Evolutionary conservation across 23 tunicate genomes (phyloP).

Genomic region (Ciona savignyi): DNA sequence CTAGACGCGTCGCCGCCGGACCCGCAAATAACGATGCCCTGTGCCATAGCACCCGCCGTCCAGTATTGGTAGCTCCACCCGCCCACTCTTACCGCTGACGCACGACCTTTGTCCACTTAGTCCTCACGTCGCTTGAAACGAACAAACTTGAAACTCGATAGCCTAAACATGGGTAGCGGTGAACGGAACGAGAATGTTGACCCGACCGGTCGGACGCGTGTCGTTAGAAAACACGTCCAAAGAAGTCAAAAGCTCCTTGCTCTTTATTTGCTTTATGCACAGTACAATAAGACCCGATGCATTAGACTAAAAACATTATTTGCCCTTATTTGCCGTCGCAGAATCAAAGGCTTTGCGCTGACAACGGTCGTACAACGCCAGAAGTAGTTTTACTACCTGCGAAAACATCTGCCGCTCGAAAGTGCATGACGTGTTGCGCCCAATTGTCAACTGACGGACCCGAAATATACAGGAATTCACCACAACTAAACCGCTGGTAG

Average conservation of each 20-base stretch:
- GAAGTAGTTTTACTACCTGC: neutral
- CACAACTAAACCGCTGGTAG: too few relatives aligned
- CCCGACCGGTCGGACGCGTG: neutral
- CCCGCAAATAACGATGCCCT: neutral
- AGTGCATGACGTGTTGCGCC: neutral
- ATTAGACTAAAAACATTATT: neutral
- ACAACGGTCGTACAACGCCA: neutral
- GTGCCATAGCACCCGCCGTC: too few relatives aligned
- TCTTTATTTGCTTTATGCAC: neutral
- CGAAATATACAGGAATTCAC: neutral
- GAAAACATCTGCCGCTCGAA: neutral
- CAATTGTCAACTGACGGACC: neutral
- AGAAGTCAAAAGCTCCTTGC: neutral
- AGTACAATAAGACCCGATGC: neutral
- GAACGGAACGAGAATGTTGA: neutral
- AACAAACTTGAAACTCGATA: neutral
- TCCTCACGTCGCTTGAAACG: neutral
- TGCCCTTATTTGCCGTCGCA: neutral
- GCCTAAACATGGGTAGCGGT: neutral
- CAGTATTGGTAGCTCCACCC: too few relatives aligned
- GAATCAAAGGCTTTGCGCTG: conserved; percentile 1
- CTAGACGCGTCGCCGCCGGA: neutral
- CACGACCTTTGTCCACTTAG: neutral
- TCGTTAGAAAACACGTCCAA: neutral
- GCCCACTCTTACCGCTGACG: neutral